Base-by-base conservation (phyloP, 1,140 invertebrate genomes). In the Rhopalosiphum maidis region DNA sequence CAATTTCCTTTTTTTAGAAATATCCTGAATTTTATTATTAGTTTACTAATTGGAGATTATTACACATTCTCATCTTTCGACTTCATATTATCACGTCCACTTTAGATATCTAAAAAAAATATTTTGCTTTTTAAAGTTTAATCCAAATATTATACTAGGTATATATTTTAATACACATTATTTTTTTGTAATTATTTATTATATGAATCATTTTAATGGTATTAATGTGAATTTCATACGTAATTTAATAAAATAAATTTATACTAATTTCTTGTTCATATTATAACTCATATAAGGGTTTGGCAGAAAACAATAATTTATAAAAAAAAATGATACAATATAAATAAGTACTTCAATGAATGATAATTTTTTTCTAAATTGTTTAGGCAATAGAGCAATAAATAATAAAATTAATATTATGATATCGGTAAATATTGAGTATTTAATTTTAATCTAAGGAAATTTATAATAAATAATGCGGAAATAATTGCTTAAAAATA, bases 131-230 rank as follows among this genome's bases (percentile, higher is more conserved):
- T n/a, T 0, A 77, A 18, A 1, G 1, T 77, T 51, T 6, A 77
- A 77, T 77, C 30, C n/a, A n/a, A 77, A n/a, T 77, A 68, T 68
- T 68, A 68, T 68, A 68, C 60, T 68, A 68, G 60, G 60, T 68
- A 18, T 5, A 68, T n/a, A n/a, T 68, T 11, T 68, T n/a, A 68
- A 5, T n/a, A 68, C 15, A 68, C 0, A n/a, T 68, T 68, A 1
- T 7, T 77, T 77, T 77, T 77, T 77, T n/a, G 11, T 35, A n/a
- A 77, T 77, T 5, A 68, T 77, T 77, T n/a, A 35, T n/a, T 4
- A 18, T 68, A 68, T 77, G 11, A 77, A 15, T 77, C 11, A 68
- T n/a, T 35, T 35, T 15, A n/a, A 18, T 68, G 21, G 1, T 15
- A n/a, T 77, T n/a, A 21, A 51, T 51, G 60, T 35, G 0, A 30